phyloP scores from a whole-genome alignment of 35 echinoderm and acorn worm species.

The Strongylocentrotus purpuratus region DNA sequence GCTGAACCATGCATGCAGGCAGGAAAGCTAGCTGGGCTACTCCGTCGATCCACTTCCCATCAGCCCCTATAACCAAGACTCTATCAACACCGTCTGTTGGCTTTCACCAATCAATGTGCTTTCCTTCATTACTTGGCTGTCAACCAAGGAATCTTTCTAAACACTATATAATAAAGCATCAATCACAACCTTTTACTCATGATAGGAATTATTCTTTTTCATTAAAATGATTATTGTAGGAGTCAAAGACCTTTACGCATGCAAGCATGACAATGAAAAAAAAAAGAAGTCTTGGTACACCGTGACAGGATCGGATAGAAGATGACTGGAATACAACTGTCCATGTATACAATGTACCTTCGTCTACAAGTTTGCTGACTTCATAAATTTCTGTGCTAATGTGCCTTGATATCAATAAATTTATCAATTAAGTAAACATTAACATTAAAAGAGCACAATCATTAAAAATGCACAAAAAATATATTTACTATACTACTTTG shows the following conservation, averaged over 20 bases:
- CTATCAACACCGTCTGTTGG: conserved; percentile 45
- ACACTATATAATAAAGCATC: background rate
- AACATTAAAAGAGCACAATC: too few species aligned
- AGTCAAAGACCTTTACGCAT: background rate
- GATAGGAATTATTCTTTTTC: background rate
- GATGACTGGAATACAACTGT: too few species aligned
- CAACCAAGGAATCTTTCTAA: background rate
- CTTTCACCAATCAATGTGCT: background rate
- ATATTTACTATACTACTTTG: too few species aligned
- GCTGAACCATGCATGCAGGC: background rate
- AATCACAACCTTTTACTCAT: background rate
- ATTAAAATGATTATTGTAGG: background rate
- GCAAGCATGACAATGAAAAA: background rate
- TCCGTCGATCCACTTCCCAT: background rate
- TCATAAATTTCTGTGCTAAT: too few species aligned
- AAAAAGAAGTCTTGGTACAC: too few species aligned
- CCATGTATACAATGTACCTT: too few species aligned
- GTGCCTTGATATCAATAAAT: too few species aligned
- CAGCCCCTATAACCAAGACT: background rate
- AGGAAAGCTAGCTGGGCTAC: background rate
- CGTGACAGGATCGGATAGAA: too few species aligned
- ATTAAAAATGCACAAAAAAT: too few species aligned
- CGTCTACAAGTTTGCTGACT: too few species aligned
- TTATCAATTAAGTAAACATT: too few species aligned
- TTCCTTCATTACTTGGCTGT: conserved; percentile 25